Evolutionary conservation across 2,888 invertebrate genomes (phyloP).

Genomic region (Sarcophaga caerulescens): DNA sequence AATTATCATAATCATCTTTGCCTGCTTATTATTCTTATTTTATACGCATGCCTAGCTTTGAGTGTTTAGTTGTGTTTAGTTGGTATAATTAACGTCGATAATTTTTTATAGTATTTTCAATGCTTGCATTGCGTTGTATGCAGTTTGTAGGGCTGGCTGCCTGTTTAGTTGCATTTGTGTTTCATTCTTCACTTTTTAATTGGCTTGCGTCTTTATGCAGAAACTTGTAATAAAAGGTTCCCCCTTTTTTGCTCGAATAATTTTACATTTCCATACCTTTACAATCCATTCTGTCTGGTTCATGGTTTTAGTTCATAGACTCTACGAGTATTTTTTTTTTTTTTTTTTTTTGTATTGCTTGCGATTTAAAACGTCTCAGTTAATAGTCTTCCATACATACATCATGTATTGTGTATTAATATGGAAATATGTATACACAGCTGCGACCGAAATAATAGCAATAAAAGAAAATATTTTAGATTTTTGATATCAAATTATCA

Average conservation of each 20-base stretch:
- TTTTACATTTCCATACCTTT: neutral
- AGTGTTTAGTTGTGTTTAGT: constrained; percentile 9
- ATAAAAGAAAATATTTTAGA: no score
- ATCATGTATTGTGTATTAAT: no score
- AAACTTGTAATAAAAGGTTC: constrained; percentile 34
- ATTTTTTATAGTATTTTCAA: constrained; percentile 45
- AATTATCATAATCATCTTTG: constrained; percentile 31
- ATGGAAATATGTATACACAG: no score
- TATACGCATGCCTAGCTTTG: constrained; percentile 6
- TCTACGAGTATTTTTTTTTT: no score
- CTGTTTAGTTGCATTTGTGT: neutral
- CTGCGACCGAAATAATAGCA: no score
- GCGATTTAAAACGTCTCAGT: no score
- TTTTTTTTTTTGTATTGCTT: no score
- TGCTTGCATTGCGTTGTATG: constrained; percentile 37
- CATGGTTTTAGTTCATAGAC: no score
- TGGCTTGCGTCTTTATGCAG: constrained; percentile 38
- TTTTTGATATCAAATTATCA: no score
- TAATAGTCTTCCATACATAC: no score
- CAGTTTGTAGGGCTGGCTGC: constrained; percentile 4
- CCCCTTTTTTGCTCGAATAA: constrained; percentile 16
- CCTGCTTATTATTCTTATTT: constrained; percentile 12
- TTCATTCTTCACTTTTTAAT: neutral
- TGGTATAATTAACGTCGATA: constrained; percentile 22
- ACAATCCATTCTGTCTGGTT: constrained; percentile 1